Evolutionary conservation across 2,888 invertebrate species (phyloP), one percentile per base, ranked within the genome.

Genomic region (Physocephala rufipes): DNA sequence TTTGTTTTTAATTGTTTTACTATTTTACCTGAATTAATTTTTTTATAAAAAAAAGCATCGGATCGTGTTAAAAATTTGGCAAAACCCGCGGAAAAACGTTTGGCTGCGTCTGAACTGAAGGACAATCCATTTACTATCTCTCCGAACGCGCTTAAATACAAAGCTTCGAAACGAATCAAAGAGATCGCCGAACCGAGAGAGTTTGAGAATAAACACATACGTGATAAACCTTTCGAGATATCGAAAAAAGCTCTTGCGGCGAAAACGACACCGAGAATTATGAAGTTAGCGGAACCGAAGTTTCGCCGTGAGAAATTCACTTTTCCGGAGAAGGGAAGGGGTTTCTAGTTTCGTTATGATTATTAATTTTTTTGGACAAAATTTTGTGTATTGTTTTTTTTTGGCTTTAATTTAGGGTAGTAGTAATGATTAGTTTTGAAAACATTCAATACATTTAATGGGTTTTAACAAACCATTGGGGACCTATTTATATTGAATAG

Each of bases 221-320:
- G 84, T 70, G 85, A 84, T 26, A 86, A 88, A 82, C 86, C 88
- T 0, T 87, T 84, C 73, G 80, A 81, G 7, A 87, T 89, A 19
- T 87, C 87, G 1, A 86, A 85, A 21, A 88, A 88, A 13, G 89
- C 89, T 0, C 80, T 89, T 16, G 87, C 82, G 21, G 88, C 88
- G 49, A 86, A 86, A 73, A 80, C 88, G 15, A 83, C 88, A 3
- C 82, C 87, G n/a, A 85, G 89, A 69, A 87, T 87, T 16, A 77
- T 87, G 49, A 86, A 87, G 76, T 77, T 89, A 71, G 86, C 89
- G 12, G 86, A 87, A 78, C 88, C 88, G 0, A 86, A 82, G 51
- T 2, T 1, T 7, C 24, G 26, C 12, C 1, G 15, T 15, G 24
- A 47, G 21, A 19, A 30, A 30, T 43, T 19, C 36, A 61, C 36